Evolutionary conservation across 2,113 vertebrate species (phyloP).

Genomic region (Petromus typicus): DNA sequence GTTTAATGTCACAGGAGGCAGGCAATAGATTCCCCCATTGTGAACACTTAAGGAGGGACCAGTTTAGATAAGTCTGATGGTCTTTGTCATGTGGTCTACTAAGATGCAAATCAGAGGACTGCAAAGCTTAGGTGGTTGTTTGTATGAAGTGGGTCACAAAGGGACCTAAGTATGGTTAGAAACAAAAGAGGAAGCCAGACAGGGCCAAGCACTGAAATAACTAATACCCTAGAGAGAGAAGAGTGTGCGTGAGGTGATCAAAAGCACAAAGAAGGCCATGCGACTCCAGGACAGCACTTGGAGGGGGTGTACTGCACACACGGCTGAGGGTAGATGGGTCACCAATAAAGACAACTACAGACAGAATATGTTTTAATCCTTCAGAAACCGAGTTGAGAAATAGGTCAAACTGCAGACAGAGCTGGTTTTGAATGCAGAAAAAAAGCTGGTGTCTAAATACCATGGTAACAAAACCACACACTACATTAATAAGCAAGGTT

Average conservation of each 20-base stretch:
- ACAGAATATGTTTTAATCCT: not conserved
- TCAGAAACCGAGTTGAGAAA: constrained; percentile 15
- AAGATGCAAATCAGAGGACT: not conserved
- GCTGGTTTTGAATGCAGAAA: not conserved
- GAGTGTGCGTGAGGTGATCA: not conserved
- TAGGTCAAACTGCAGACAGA: not conserved
- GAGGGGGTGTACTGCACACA: not conserved
- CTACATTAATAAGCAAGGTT: not conserved
- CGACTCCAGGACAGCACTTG: not conserved
- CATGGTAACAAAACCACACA: not conserved
- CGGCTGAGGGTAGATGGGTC: not conserved
- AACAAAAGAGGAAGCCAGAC: not conserved
- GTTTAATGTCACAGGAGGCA: not conserved
- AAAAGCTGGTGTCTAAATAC: not conserved
- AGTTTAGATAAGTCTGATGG: not conserved
- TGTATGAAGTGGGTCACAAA: not conserved
- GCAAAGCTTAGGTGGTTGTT: not conserved
- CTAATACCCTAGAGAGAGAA: not conserved
- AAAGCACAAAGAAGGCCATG: not conserved
- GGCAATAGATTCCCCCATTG: too few species aligned
- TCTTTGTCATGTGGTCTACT: not conserved
- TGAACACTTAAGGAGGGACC: not conserved
- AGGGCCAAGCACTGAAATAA: not conserved
- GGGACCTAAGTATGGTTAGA: not conserved
- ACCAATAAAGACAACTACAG: not conserved